Base-by-base conservation (phyloP, 2,113 vertebrate genomes). In the Capreolus pygargus region DNA sequence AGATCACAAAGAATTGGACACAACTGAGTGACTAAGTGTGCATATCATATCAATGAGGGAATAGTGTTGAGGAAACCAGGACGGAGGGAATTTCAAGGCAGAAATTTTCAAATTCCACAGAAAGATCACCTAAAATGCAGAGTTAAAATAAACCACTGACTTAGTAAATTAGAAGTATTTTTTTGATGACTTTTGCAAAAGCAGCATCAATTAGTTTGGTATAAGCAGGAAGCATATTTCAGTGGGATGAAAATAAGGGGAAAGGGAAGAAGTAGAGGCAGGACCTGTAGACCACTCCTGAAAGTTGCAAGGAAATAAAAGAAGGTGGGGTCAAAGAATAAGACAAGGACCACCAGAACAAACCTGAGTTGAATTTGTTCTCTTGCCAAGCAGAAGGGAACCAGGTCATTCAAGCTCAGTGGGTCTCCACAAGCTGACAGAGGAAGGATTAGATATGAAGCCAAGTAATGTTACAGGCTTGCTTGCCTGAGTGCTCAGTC, bases 61-160 rank as follows among this genome's bases (percentile, higher is more conserved):
- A 93, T 0, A 45, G 28, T 47, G 2, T 19, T 58, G n/a, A 95
- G 16, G 27, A 94, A 85, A 89, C 47, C 21, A 58, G 28, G 45
- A 94, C 23, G 64, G 57, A 76, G 13, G 64, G 60, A 92, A 86
- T 86, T 88, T 95, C 28, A 57, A 95, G 74, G 17, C 2, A 94
- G 39, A 92, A 87, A 86, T 67, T 13, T 13, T 86, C 61, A 97
- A 45, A 93, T 81, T 78, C 54, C 33, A 89, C 5, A 93, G 11
- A 39, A 6, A 79, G 16, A 55, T 70, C 16, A 89, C 16, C 39
- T 17, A 70, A 11, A 64, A 85, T 47, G 19, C 19, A 76, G 90
- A 91, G 45, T 54, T 70, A 95, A 97, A 97, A 88, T 23, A 89
- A 93, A 82, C 1, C 39, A 84, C 47, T 92, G 36, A 14, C 25